phyloP scores from a whole-genome alignment of 2,113 vertebrate species.

The Orientallactaga bullata region DNA sequence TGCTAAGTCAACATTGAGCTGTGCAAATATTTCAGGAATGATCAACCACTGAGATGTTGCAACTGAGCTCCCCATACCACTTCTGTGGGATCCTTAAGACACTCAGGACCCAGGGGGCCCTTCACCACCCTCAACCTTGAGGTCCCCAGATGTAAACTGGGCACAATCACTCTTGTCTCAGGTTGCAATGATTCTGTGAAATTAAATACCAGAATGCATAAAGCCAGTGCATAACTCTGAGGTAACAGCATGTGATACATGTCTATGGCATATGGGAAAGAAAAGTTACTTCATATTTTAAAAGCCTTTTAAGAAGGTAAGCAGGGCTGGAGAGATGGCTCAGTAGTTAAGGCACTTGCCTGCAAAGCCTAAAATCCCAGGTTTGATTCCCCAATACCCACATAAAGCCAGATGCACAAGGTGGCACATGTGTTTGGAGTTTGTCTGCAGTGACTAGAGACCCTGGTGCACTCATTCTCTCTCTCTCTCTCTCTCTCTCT shows the following conservation, averaged over 20 bases:
- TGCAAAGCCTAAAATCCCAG: neutral
- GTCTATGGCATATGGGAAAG: slow-evolving; percentile 1
- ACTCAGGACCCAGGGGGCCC: neutral
- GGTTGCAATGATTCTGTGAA: neutral
- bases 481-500: too few relatives aligned
- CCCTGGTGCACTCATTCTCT: too few relatives aligned
- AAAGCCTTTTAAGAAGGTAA: neutral
- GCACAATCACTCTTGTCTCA: neutral
- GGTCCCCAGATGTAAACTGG: neutral
- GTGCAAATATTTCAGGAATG: neutral
- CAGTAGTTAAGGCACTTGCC: too few relatives aligned
- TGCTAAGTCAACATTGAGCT: neutral
- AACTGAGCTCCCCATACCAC: neutral
- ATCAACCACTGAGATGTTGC: neutral
- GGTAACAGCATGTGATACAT: neutral
- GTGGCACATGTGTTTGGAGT: too few relatives aligned
- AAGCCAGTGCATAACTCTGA: neutral
- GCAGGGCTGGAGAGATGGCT: too few relatives aligned
- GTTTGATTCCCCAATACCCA: too few relatives aligned
- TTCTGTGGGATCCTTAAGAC: neutral
- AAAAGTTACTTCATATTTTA: too few relatives aligned
- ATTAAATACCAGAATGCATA: neutral
- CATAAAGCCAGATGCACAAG: too few relatives aligned
- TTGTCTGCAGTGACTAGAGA: too few relatives aligned
- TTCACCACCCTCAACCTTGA: neutral